Base-by-base conservation (phyloP, 2,797 vertebrate genomes). In the Typhlichthys eigenmanni region DNA sequence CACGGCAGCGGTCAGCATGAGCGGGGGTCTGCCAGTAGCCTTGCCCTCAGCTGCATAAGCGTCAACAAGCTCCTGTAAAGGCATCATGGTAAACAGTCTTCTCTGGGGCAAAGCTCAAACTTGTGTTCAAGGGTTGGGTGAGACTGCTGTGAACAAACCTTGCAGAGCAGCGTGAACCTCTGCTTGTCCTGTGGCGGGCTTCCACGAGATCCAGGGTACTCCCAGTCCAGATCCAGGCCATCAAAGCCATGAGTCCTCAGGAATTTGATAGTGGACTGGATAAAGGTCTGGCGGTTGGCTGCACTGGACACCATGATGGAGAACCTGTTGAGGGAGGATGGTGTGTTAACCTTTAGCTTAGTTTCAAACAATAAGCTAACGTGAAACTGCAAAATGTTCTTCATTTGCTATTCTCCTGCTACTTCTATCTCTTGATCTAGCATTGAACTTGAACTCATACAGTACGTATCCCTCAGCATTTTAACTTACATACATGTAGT, bases 221-320 rank as follows among this genome's bases (percentile, higher is more conserved):
- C 87, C 92, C 95, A 95, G 79, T 94, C 94, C 74, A 95, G 87
- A 79, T 95, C 94, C 55, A 95, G 88, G 50, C 94, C 94, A 57
- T 95, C 93, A 70, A 95, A 95, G 14, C 83, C 79, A 58, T 94
- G 82, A 43, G 74, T 86, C 70, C 94, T 92, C 77, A 95, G 84
- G 82, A 95, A 90, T 46, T 14, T 76, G 46, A 93, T 89, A 0
- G 88, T 80, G 0, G 95, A 96, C 56, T 79, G 82, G 68, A 95
- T 93, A 62, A 96, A 95, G 1, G 0, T 90, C 62, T 91, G 78
- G 24, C 93, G 89, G 79, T 89, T 94, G 12, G 73, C 78, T 9
- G 79, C 1, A 8, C 60, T 77, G 50, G 93, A 90, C 51, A 94
- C 86, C 93, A 93, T 94, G n/a, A 78, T 71, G 60, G 92, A 91